Percentiles rank a stretch among this genome's conserved stretches.
Conservation (phyloP, 2,113 vertebrate species). For the Petaurus breviceps region DNA sequence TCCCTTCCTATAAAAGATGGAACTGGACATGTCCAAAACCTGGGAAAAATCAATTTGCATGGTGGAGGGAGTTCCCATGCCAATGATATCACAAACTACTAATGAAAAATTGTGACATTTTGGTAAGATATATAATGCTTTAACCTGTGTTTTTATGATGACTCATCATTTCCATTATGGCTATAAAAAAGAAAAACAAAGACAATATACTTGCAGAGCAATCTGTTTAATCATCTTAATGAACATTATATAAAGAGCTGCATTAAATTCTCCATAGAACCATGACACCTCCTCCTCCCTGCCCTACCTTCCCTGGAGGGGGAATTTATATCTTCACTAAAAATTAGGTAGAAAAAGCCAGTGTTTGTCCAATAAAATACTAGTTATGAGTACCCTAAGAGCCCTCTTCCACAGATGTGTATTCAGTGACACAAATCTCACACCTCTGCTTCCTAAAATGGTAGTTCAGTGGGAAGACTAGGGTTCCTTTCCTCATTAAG, state of each 20-base stretch:
- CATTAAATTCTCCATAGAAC: background rate
- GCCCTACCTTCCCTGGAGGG: background rate
- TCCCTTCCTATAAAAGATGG: background rate
- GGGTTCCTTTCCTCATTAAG: background rate
- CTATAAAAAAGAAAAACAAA: conserved; percentile 5
- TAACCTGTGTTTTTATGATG: conserved; percentile 15
- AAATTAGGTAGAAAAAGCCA: conserved; percentile 12
- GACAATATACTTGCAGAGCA: conserved; percentile 23
- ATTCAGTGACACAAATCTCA: background rate
- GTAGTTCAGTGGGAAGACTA: conserved; percentile 3
- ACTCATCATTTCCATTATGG: conserved; percentile 28
- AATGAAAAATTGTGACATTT: conserved; percentile 26
- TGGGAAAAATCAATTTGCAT: background rate
- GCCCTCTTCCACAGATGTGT: background rate
- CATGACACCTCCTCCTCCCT: background rate
- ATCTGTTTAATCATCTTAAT: conserved; percentile 24
- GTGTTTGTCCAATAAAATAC: background rate
- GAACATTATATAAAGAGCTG: background rate
- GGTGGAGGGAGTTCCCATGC: background rate
- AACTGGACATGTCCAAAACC: background rate
- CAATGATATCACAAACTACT: background rate
- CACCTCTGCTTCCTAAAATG: background rate
- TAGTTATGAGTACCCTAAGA: background rate
- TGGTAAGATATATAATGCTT: conserved; percentile 7
- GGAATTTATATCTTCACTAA: background rate